Base-by-base conservation (phyloP, 1,140 invertebrate genomes). In the Whitmania pigra region DNA sequence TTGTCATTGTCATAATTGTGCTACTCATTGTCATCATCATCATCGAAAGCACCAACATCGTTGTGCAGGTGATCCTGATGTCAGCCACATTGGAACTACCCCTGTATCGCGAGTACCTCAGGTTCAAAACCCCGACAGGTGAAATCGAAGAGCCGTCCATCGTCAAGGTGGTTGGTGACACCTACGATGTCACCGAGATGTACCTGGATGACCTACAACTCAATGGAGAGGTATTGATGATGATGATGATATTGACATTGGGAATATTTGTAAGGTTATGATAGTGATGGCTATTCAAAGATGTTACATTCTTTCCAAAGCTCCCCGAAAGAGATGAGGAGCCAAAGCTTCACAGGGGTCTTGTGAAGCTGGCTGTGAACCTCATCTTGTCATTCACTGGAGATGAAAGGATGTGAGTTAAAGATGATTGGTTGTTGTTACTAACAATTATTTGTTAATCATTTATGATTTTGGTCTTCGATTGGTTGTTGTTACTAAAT, bases 11-110 rank as follows among this genome's bases (percentile, higher is more conserved):
- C 15, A 63, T 17, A 11, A 63, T 13, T 11, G 31, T 36, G 31
- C 31, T 6, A 2, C 18, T 31, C 11, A 63, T 31, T 7, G 22
- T 25, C 67, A 69, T 25, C n/a, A 69, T 40, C 27, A 18, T 27
- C 36, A 54, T 20, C 15, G 20, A 5, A 72, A 40, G 17, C 13
- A 36, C n/a, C 20, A 36, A 53, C 17, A 71, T 9, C 17, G 20
- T 15, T 17, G n/a, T 66, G 9, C 55, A 74, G 69, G 68, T 82
- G 43, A 75, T 82, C 5, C 75, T 82, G 63, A 82, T 82, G 80
- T 83, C 81, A 11, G 81, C 81, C 27, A 83, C 82, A 60, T 76
- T 83, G 73, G 78, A 82, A 31, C 79, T 63, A 0, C 29, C 57
- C 3, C 9, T 63, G 57, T 63, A 63, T 17, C 22, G 57, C 11